Percentiles rank a stretch among this genome's conserved stretches.
Conservation (phyloP, 2,113 vertebrate species). For the Seriola aureovittata region DNA sequence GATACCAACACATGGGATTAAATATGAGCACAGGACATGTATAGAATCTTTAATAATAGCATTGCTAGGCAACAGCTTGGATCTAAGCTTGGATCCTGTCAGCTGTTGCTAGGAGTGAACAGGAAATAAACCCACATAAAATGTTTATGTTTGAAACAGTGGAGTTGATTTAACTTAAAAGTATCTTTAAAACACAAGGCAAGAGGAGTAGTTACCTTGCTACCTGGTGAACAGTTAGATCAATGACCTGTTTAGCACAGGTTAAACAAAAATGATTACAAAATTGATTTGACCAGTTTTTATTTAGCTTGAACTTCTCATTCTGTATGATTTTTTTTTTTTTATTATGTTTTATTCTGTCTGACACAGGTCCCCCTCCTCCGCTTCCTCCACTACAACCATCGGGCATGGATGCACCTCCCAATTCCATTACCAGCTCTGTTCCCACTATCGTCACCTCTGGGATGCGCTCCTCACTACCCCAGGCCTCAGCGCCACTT, state of each 20-base stretch:
- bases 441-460: conserved; percentile 97
- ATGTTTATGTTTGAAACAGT: not conserved
- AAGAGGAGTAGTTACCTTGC: not conserved
- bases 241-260: not conserved
- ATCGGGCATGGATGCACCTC: conserved; percentile 95
- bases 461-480: conserved; percentile 92
- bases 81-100: not conserved
- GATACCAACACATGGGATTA: too few species aligned
- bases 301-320: not conserved
- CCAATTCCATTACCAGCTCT: conserved; percentile 94
- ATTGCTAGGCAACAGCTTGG: not conserved
- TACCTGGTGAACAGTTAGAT: not conserved
- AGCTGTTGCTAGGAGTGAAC: not conserved
- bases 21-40: not conserved
- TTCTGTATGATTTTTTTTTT: not conserved
- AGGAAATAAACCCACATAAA: not conserved
- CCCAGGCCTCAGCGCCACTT: conserved; percentile 90
- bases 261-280: not conserved
- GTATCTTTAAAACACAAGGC: not conserved
- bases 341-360: conserved; percentile 3
- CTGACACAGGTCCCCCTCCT: conserved; percentile 92
- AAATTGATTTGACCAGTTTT: not conserved
- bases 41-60: not conserved
- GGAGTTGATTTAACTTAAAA: not conserved
- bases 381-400: conserved; percentile 94